Evolutionary conservation across 2,113 vertebrate genomes (phyloP), one percentile per base, ranked within the genome.

Genomic region (Balaeniceps rex): DNA sequence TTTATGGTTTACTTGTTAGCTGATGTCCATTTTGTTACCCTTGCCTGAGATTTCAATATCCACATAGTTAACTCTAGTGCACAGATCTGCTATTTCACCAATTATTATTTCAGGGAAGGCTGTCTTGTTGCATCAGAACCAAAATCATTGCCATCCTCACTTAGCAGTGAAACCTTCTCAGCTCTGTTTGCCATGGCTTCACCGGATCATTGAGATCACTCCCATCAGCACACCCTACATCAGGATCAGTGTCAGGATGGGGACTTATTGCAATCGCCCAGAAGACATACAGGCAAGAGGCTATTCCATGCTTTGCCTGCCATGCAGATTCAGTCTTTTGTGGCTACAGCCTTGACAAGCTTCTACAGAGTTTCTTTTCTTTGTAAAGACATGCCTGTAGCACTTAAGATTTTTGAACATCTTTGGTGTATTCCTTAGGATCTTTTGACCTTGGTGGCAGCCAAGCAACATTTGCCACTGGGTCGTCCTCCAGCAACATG

Each of bases 401-500:
- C 0, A 6, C 6, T 75, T 21, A 52, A 74, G 34, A 52, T 19
- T 75, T 80, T 90, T 94, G 0, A 61, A 34, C 4, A 34, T 12
- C 28, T 65, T 75, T 42, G 3, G 2, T 54, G 6, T 63, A 28
- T 36, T 91, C 19, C 34, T 83, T 77, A 44, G 25, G 21, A 74
- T 28, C 33, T 78, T 66, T 11, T 6, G 24, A 71, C 21, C 19
- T 21, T 3, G 3, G 15, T 64, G 57, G 40, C 18, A 86, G 7
- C 8, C 18, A 57, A 52, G 4, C 23, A 54, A 16, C 10, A 2
- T 38, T 72, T 95, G 13, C 19, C 42, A 8, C 23, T 21, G 28
- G 12, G 36, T 5, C 4, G 12, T 83, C 6, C 18, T 77, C 13
- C 29, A 64, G 14, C n/a, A 78, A 15, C 0, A 0, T 9, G 4